Conservation (phyloP, 1,140 invertebrate genomes). For the Sycophila sp. region DNA sequence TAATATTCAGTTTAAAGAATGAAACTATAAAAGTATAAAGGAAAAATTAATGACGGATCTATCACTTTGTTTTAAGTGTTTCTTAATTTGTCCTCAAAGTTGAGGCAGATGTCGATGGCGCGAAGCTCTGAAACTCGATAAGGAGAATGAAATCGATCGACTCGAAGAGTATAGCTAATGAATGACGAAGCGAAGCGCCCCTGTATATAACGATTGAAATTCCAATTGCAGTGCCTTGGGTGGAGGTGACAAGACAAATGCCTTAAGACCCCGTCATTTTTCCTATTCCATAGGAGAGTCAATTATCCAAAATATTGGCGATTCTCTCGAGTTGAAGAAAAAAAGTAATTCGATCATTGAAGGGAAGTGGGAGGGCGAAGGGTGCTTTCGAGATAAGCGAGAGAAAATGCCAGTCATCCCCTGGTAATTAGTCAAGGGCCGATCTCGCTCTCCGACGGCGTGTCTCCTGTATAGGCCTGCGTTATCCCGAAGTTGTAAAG, state of each 20-base stretch:
- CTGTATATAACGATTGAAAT: constrained; percentile 49
- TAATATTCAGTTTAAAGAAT: no score
- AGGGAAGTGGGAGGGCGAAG: neutral
- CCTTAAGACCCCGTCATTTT: neutral
- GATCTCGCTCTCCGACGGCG: constrained; percentile 21
- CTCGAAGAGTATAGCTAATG: neutral
- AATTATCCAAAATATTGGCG: constrained; percentile 66
- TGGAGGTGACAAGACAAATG: constrained; percentile 56
- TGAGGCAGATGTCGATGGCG: no score
- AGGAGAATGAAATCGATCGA: neutral
- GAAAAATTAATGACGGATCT: no score
- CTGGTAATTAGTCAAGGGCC: constrained; percentile 64
- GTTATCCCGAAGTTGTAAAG: neutral
- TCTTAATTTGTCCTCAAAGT: no score
- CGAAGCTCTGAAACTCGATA: neutral
- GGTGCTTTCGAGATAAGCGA: constrained; percentile 55
- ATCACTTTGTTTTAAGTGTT: no score
- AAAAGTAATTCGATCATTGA: constrained; percentile 64
- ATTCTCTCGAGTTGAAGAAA: constrained; percentile 34
- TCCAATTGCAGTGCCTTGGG: no score
- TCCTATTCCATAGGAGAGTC: constrained; percentile 42
- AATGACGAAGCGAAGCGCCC: neutral
- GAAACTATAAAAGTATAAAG: no score
- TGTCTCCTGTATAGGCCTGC: neutral
- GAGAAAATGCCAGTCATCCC: constrained; percentile 65